Base-by-base conservation (phyloP, 2,888 invertebrate species). In the Arge pagana region DNA sequence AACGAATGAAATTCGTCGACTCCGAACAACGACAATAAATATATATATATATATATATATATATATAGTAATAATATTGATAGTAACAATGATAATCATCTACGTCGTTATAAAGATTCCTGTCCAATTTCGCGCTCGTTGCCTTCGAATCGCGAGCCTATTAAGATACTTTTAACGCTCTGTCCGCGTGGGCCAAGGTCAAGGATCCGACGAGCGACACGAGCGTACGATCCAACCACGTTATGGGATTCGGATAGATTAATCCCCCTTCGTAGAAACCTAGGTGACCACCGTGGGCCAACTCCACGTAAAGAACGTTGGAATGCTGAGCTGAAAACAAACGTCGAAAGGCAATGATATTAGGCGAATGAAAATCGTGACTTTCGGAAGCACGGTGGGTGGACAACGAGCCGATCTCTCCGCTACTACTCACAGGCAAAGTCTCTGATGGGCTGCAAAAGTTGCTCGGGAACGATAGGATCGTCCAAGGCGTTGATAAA, bases 251-350 rank as follows among this genome's bases (percentile, higher is more conserved):
- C 0, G 96, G 95, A 75, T 91, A 89, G 1, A 94, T 71, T 19
- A 89, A 77, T 13, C 93, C 93, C 7, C 94, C 94, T 78, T 96
- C 96, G 74, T 94, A 94, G 78, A 93, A 96, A 15, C 96, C 96
- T 59, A 96, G 81, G 78, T 96, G 96, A 3, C 96, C 96, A 8
- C 96, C 96, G 74, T 96, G 95, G 7, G 91, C 87, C 18, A 93
- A 79, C 72, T 92, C 89, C 50, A 94, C 79, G 70, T 88, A 93
- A 63, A 93, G 82, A 3, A 83, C 80, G 63, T 86, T 87, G 42
- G 82, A 81, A 53, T 83, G 84, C 6, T 83, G 83, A 60, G 79
- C 91, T 91, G 76, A 36, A 72, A 72, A 68, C 64, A 55, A 59
- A 60, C 41, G 48, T 35, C 39, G 41, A 19, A 26, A 52, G n/a